Evolutionary conservation across 2,797 vertebrate species (phyloP).

Genomic region (Fratercula arctica): DNA sequence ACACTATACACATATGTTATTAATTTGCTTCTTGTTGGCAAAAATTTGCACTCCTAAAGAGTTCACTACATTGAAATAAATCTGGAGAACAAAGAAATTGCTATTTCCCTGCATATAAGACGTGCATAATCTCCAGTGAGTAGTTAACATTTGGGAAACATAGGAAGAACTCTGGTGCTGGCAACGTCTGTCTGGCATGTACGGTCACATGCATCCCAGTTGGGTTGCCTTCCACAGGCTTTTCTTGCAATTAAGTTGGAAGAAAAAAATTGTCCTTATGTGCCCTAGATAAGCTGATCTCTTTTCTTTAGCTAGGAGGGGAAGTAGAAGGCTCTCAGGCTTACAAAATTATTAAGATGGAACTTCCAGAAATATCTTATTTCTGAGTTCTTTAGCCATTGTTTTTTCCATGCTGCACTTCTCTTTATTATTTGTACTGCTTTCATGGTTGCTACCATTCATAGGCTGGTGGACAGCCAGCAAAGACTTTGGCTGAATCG

Average conservation of each 20-base stretch:
- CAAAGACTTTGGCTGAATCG: neutral
- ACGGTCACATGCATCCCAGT: neutral
- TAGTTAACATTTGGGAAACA: neutral
- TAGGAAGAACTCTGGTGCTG: neutral
- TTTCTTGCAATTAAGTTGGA: neutral
- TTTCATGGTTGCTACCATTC: neutral
- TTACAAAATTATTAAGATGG: neutral
- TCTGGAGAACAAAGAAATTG: slow-evolving; percentile 18
- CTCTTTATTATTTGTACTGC: neutral
- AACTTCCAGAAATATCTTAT: neutral
- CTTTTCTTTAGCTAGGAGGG: neutral
- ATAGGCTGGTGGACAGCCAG: neutral
- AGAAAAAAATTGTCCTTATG: neutral
- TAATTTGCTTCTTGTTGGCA: slow-evolving; percentile 14
- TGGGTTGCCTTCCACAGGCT: neutral
- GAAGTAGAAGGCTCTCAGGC: neutral
- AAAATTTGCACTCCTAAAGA: neutral
- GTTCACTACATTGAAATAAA: neutral
- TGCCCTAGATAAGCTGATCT: neutral
- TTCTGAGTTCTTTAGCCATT: neutral
- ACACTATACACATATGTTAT: neutral
- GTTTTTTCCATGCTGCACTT: slow-evolving; percentile 27
- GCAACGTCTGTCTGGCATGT: neutral
- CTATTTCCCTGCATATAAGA: neutral
- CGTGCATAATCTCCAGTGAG: neutral